A percentile compares a stretch with the other conserved stretches of the same genome.
Conservation (phyloP, 2,113 vertebrate species). For the Cisticola juncidis region DNA sequence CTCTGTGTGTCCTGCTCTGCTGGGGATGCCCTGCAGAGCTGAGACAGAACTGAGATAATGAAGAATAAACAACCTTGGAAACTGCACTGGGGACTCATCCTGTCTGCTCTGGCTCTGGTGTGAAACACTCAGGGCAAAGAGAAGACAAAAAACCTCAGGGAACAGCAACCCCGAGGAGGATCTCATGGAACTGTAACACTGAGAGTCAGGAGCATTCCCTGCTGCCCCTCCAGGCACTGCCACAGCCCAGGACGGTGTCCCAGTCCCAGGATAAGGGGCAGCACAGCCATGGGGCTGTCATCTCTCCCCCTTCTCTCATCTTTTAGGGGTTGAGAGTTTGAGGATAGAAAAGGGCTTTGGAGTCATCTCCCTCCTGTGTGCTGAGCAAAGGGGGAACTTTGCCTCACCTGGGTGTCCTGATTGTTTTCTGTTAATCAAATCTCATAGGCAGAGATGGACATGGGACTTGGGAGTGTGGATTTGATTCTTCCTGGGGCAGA, state of each 20-base stretch:
- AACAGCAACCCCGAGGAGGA: too few relatives aligned
- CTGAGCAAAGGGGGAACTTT: neutral
- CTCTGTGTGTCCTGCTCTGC: too few relatives aligned
- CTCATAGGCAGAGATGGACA: rapidly evolving
- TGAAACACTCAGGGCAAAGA: too few relatives aligned
- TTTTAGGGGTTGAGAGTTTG: neutral
- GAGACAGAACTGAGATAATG: too few relatives aligned
- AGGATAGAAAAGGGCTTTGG: neutral
- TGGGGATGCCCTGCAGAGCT: too few relatives aligned
- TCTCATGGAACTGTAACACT: too few relatives aligned
- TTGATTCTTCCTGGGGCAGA: neutral
- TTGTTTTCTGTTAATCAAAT: neutral
- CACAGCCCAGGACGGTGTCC: neutral
- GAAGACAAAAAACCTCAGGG: too few relatives aligned
- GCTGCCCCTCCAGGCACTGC: neutral
- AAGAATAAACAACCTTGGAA: too few relatives aligned
- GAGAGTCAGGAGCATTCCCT: neutral
- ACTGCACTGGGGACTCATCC: too few relatives aligned
- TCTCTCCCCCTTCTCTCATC: neutral
- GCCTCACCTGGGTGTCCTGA: neutral
- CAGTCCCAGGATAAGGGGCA: neutral
- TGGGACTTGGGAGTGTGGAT: neutral
- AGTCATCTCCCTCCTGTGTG: neutral
- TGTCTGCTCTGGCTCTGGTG: too few relatives aligned
- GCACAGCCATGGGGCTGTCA: neutral